Evolutionary conservation across 2,113 vertebrate genomes (phyloP), one percentile per base, ranked within the genome.

Genomic region (Pollimyrus isidori): DNA sequence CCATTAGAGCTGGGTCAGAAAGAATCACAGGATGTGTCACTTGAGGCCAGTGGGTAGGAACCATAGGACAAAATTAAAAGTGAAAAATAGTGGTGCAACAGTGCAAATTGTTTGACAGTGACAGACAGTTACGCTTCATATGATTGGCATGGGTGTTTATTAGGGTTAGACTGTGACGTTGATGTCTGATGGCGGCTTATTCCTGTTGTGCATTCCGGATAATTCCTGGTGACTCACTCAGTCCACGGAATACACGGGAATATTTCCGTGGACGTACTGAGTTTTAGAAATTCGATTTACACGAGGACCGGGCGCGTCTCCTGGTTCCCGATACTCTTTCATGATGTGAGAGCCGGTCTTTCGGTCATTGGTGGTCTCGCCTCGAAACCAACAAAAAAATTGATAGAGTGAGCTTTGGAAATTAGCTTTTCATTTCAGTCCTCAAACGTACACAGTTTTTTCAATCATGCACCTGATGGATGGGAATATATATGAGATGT

Each of bases 1-100:
- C 92, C 91, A 95, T 96, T 96, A 96, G 86, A 87, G 92, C 90
- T 92, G 93, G 93, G 92, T 95, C 92, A 95, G 82, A 93, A 94
- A 93, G 91, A 95, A 96, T 95, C 94, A 93, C 92, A 92, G 30
- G 91, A 94, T 94, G 88, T 86, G 89, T 35, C 90, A 92, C 76
- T 91, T 95, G 92, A 92, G 90, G 92, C 92, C 90, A 94, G 82
- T 11, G 82, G 45, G 45, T 69, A 69, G 62, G 26, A 69, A 62
- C 56, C 21, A 0, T 62, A 58, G 2, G 7, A 23, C 7, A 45
- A 45, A 17, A 82, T 82, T 39, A 45, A 82, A 35, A 82, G 17
- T 4, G 7, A 23, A 42, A 45, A 45, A 82, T 0, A 80, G 26
- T 17, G 42, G 42, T n/a, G 21, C 45, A 30, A 17, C 4, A 2